Conservation (phyloP, 53 echinoderm and acorn worm species). For the Echinometra lucunter region DNA sequence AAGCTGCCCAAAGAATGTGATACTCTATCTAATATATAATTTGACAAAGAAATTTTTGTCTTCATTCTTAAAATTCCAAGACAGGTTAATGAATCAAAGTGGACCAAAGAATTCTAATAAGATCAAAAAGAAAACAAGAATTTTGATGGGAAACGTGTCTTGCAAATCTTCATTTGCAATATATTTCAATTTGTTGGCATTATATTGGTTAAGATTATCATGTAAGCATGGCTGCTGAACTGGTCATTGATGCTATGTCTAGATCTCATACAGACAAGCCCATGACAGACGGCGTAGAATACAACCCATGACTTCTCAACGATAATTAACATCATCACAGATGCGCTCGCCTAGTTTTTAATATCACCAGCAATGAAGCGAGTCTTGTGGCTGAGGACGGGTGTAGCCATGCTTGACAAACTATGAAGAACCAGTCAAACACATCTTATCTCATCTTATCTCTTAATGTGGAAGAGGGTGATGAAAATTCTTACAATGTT, state of each 20-base stretch:
- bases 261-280: background rate
- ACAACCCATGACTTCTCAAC: slow-evolving; percentile 29
- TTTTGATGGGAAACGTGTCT: background rate
- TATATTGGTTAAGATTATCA: background rate
- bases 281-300: slow-evolving; percentile 32
- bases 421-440: slow-evolving; percentile 25
- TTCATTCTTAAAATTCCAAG: background rate
- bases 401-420: background rate
- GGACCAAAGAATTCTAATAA: too few species aligned
- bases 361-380: slow-evolving; percentile 41
- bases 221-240: background rate
- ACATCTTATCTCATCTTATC: slow-evolving; percentile 16
- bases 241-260: background rate
- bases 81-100: background rate
- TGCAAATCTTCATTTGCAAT: background rate
- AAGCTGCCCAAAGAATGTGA: background rate
- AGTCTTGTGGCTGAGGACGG: slow-evolving; percentile 26
- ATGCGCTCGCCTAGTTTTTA: slow-evolving; percentile 51
- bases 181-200: background rate
- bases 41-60: background rate
- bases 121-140: too few species aligned
- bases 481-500: background rate
- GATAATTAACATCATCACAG: slow-evolving; percentile 51
- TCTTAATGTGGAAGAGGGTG: background rate
- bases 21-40: background rate